These are phyloP conservation scores for Anthopleura xanthogrammica DNA, from an alignment of 92 coral and sea anemone genomes.

Conservation along the genomic window DNA sequence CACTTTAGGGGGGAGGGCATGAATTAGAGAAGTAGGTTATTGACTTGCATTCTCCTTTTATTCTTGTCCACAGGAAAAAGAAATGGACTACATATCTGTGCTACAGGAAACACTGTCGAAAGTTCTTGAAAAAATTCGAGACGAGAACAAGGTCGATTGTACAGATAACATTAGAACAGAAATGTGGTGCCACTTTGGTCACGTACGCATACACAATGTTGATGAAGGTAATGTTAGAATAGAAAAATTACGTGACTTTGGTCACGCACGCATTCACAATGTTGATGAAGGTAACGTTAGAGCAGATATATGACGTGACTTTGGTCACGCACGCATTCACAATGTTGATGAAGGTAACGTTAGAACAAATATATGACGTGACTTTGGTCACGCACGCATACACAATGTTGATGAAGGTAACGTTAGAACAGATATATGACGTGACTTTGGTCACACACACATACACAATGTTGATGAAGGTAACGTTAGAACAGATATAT, in stretches of 20 bases:
- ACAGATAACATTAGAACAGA: not conserved
- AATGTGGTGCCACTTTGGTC: constrained; percentile 13
- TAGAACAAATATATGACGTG: too few relatives aligned
- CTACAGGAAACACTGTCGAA: not conserved
- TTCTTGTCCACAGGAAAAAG: constrained; percentile 5
- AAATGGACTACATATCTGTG: not conserved
- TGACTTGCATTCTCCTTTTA: not conserved
- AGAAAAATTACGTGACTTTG: not conserved
- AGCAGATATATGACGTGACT: too few relatives aligned
- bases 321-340: too few relatives aligned
- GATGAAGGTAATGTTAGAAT: not conserved
- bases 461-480: too few relatives aligned
- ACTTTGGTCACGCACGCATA: too few relatives aligned
- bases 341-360: too few relatives aligned
- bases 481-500: too few relatives aligned
- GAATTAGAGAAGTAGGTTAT: too few relatives aligned
- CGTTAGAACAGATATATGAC: too few relatives aligned
- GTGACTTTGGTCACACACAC: too few relatives aligned
- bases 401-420: too few relatives aligned
- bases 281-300: not conserved
- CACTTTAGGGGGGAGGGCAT: too few relatives aligned
- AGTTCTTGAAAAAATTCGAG: not conserved
- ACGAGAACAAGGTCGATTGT: not conserved
- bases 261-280: not conserved
- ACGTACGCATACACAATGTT: not conserved